Percentiles rank a stretch among this genome's conserved stretches.
These are phyloP conservation scores for Oncorhynchus gorbuscha DNA, from an alignment of 2,113 vertebrate genomes.

Conservation along the genomic window DNA sequence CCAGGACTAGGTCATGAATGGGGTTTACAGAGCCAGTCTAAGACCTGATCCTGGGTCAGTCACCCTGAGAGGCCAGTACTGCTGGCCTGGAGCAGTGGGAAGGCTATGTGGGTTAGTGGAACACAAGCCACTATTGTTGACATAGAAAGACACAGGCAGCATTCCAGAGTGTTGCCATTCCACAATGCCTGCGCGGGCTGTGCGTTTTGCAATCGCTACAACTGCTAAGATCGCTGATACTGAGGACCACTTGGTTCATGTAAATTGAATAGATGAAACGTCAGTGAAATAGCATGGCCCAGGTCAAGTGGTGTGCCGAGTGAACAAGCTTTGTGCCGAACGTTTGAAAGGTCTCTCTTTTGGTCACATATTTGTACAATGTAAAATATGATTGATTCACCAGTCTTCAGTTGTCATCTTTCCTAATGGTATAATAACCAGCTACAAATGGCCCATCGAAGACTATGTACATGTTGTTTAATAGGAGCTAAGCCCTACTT, in stretches of 20 bases:
- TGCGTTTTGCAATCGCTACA: not conserved
- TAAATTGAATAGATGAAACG: not conserved
- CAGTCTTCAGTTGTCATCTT: not conserved
- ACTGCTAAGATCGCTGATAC: not conserved
- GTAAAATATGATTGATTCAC: not conserved
- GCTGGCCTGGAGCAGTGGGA: constrained; percentile 22
- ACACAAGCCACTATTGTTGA: constrained; percentile 46
- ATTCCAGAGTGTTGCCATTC: constrained; percentile 8
- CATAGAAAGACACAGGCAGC: not conserved
- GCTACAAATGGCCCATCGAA: not conserved
- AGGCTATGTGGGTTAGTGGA: constrained; percentile 30
- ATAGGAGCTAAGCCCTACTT: not conserved
- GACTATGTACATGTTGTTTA: not conserved
- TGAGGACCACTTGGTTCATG: not conserved
- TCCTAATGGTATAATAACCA: not conserved
- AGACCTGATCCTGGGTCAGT: too few species aligned
- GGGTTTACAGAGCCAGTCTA: constrained; percentile 34
- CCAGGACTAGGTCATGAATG: constrained; percentile 8
- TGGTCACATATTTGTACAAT: not conserved
- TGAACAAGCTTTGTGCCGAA: not conserved
- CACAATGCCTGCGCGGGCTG: constrained; percentile 10
- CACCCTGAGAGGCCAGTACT: too few species aligned
- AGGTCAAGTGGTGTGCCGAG: not conserved
- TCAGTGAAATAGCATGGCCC: not conserved
- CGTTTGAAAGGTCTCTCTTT: not conserved